Base-by-base conservation (phyloP, 1,140 invertebrate species). In the Drosophila burlai region DNA sequence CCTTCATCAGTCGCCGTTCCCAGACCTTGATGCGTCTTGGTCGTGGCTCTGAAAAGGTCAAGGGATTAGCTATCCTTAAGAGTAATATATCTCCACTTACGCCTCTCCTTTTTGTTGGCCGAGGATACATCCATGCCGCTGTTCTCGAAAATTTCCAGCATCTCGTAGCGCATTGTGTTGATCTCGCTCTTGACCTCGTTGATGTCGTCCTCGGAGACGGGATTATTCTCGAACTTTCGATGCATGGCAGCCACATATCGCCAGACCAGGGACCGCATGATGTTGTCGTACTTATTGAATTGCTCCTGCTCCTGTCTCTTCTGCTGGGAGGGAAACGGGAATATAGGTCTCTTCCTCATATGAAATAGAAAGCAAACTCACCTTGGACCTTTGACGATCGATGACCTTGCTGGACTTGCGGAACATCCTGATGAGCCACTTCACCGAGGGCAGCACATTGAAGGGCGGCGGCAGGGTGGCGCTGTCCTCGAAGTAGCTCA, bases 131-230 rank as follows among this genome's bases (percentile, higher is more conserved):
- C 95, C 96, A 97, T 96, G 29, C 96, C 96, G 79, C 97, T 97
- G 87, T 93, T 95, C 57, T 95, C 94, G 34, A 98, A 95, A 18
- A 98, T 96, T 80, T 98, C 97, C 0, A 98, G 93, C 67, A 98
- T 94, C 92, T 98, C 97, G 87, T 96, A 97, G 76, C 96, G 94
- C 93, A 97, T 95, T 0, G 96, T 94, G 0, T 96, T 96, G 18
- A 98, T 96, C 80, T 98, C 97, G 83, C 96, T 96, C 92, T 98
- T 99, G 2, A 99, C 95, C 93, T 99, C 98, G 80, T 98, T 98
- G 52, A 99, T 95, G 81, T 98, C 97, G 80, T 99, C 98, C 92
- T 98, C 97, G 16, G 97, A 98, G 0, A 98, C 97, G 0, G 95
- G 94, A 77, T 95, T 95, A 76, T 96, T 95, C 75, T 97, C 96